Percentiles rank a stretch among this genome's conserved stretches.
Evolutionary conservation across 2,888 invertebrate genomes (phyloP).

Genomic region (Sminthurides aquaticus): DNA sequence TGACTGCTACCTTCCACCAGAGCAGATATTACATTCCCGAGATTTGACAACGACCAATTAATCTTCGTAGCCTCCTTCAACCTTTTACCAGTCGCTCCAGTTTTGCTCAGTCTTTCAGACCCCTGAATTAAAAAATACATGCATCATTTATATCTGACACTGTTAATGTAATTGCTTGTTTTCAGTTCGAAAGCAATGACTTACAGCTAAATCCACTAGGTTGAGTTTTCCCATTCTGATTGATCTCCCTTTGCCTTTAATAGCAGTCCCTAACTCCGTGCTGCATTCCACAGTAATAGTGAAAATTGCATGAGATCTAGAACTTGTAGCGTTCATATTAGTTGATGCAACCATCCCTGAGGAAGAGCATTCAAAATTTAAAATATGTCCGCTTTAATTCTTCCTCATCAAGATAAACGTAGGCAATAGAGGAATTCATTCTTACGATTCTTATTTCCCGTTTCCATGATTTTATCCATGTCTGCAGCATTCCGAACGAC

Average conservation of each 20-base stretch:
- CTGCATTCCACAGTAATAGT: slow-evolving; percentile 95
- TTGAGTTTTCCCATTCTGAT: slow-evolving; percentile 92
- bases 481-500: slow-evolving; percentile 97
- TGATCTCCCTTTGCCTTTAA: slow-evolving; percentile 48
- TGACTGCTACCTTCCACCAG: slow-evolving; percentile 96
- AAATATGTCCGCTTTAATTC: too few species aligned
- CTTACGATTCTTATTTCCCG: slow-evolving; percentile 90
- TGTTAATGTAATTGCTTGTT: background rate
- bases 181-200: slow-evolving; percentile 45
- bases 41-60: slow-evolving; percentile 89
- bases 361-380: background rate
- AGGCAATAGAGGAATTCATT: background rate
- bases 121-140: slow-evolving; percentile 69
- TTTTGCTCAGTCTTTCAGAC: slow-evolving; percentile 93
- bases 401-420: too few species aligned
- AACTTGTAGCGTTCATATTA: slow-evolving; percentile 94
- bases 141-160: background rate
- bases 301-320: slow-evolving; percentile 96
- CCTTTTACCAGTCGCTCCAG: slow-evolving; percentile 85
- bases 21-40: slow-evolving; percentile 97
- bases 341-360: slow-evolving; percentile 75
- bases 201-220: slow-evolving; percentile 90
- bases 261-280: slow-evolving; percentile 59
- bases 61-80: slow-evolving; percentile 89
- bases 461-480: slow-evolving; percentile 85